Conservation (phyloP, 2,113 vertebrate species). For the Cygnus atratus region DNA sequence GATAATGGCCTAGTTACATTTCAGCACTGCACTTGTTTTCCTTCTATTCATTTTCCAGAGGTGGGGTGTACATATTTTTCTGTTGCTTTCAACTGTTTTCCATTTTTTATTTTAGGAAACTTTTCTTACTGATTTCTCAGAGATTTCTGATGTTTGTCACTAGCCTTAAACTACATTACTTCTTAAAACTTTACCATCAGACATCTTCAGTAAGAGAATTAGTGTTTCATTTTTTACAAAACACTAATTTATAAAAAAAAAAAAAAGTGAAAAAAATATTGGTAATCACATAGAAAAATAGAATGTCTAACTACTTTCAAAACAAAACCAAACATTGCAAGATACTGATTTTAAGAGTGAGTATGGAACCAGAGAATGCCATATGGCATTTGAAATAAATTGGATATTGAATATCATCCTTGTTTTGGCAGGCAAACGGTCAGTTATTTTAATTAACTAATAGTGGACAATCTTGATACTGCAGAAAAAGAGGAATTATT, state of each 20-base stretch:
- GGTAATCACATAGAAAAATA: not conserved
- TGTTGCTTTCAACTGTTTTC: not conserved
- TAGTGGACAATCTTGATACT: not conserved
- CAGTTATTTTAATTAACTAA: slow-evolving; percentile 18
- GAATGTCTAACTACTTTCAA: not conserved
- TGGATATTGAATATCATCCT: slow-evolving; percentile 21
- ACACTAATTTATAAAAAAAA: not conserved
- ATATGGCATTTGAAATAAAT: slow-evolving; percentile 31
- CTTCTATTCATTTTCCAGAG: not conserved
- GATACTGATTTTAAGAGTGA: not conserved
- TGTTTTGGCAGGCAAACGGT: slow-evolving; percentile 14
- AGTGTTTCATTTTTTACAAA: not conserved
- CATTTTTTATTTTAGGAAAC: not conserved
- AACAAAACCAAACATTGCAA: slow-evolving; percentile 18
- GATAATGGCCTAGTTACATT: not conserved
- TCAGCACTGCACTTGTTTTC: not conserved
- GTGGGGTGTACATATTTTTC: not conserved
- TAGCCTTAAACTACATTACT: not conserved
- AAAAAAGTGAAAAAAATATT: not conserved
- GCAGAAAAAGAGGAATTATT: not conserved
- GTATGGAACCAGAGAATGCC: not conserved
- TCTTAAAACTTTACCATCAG: not conserved
- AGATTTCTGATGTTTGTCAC: not conserved
- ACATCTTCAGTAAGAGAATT: not conserved
- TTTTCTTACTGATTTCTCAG: not conserved